Percentiles rank a stretch among this genome's conserved stretches.
These are phyloP conservation scores for Palythoa grandiflora DNA, from an alignment of 92 coral and sea anemone genomes.

Conservation along the genomic window DNA sequence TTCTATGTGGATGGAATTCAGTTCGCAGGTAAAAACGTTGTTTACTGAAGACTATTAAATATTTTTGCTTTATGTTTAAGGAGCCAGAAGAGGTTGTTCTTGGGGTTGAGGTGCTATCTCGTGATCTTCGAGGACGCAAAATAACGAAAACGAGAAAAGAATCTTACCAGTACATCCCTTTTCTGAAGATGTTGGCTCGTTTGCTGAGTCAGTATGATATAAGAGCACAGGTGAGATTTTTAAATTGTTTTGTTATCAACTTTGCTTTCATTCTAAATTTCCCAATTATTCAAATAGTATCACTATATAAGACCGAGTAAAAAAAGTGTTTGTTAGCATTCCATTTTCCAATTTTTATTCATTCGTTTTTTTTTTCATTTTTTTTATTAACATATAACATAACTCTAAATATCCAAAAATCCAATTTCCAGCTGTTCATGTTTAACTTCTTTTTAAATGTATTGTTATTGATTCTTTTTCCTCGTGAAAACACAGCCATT, in stretches of 20 bases:
- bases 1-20: not conserved
- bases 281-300: not conserved
- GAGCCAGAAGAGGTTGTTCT: conserved; percentile 29
- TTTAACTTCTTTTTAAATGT: not conserved
- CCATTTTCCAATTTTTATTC: not conserved
- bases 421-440: too few relatives aligned
- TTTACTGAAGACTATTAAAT: not conserved
- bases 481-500: not conserved
- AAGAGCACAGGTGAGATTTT: conserved; percentile 8
- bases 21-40: not conserved
- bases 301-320: not conserved
- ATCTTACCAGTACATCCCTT: conserved; percentile 1
- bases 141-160: not conserved
- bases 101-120: not conserved
- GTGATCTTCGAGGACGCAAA: not conserved
- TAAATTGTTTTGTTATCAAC: not conserved
- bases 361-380: too few relatives aligned
- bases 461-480: not conserved
- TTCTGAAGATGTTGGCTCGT: not conserved
- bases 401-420: too few relatives aligned
- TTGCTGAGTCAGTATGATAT: conserved; percentile 22
- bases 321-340: not conserved
- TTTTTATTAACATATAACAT: too few relatives aligned
- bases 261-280: not conserved
- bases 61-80: not conserved